phyloP scores from a whole-genome alignment of 2,797 vertebrate species.

The Lithobates sylvaticus region DNA sequence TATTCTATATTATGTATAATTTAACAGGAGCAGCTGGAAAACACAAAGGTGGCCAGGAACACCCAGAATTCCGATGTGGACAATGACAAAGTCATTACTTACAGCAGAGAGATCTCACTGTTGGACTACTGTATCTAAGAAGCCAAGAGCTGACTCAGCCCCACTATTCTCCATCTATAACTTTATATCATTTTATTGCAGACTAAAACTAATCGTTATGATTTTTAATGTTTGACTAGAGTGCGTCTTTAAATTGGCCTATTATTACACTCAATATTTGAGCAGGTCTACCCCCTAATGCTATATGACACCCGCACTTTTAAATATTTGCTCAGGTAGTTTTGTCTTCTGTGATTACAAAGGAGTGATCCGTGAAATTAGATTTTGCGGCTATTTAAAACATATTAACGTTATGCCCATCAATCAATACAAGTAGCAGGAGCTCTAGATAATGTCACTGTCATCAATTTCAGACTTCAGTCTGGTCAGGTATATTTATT shows the following conservation, averaged over 20 bases:
- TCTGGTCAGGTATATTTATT: constrained; percentile 4
- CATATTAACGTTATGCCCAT: constrained; percentile 46
- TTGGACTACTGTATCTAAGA: background rate
- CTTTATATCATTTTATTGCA: too few species aligned
- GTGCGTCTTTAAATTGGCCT: background rate
- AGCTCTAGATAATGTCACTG: constrained; percentile 44
- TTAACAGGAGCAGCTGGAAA: background rate
- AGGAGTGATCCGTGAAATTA: constrained; percentile 54
- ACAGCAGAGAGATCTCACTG: background rate
- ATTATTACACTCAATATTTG: background rate
- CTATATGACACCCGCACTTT: background rate
- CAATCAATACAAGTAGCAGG: constrained; percentile 44
- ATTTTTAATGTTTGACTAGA: background rate
- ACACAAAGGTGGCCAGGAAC: background rate
- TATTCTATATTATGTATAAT: too few species aligned
- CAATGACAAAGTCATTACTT: background rate
- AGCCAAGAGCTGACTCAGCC: background rate
- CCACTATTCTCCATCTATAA: too few species aligned
- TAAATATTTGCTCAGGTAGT: constrained; percentile 26
- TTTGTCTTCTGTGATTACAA: constrained; percentile 36
- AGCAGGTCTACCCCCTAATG: background rate
- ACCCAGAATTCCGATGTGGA: background rate
- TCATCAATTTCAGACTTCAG: constrained; percentile 26
- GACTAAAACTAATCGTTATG: background rate
- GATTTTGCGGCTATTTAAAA: constrained; percentile 54